Evolutionary conservation across 30 jellyfish, hydroid and myxozoan genomes (phyloP), one percentile per base, ranked within the genome.

Genomic region (Pseudorhiza aurosa): DNA sequence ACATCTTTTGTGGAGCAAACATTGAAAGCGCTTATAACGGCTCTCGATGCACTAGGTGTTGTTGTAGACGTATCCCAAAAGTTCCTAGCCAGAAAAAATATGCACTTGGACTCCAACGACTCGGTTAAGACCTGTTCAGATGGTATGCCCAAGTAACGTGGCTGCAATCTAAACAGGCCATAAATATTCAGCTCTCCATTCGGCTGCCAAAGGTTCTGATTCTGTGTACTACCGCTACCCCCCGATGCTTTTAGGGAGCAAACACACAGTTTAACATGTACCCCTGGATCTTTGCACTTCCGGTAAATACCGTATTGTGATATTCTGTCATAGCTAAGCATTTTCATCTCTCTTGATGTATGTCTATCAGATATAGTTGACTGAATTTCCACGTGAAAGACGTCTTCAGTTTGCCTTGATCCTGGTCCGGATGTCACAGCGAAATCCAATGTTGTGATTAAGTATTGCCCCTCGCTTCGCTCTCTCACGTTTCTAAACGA

Each of bases 231-330:
- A 37, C 29, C 15, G 18, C 5, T 2, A 9, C 67, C 36, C 73
- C 4, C 56, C 25, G 43, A 14, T 9, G 56, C 59, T 51, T 45
- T 65, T 24, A 83, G 43, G 45, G 94, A 94, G 72, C 99, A 93
- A 36, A 93, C 87, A 49, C 99, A 93, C 11, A 87, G 81, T 28
- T 94, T 67, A 7, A 64, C 85, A 15, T 79, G 50, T n/a, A 69
- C 91, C 0, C 71, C 75, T 4, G 91, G 68, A 77, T 93, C 99
- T 27, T 69, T 62, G 59, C 99, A 93, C 62, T 65, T 53, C 47
- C 94, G 45, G 90, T 93, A 93, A 24, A 51, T 74, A 17, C 96
- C 99, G 33, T 68, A 93, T 31, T 67, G 93, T 18, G 99, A 85
- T 11, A 93, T 9, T 33, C 99, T 69, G 58, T 93, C 99, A 56